Percentiles rank a stretch among this genome's conserved stretches.
These are phyloP conservation scores for Anthopleura xanthogrammica DNA, from an alignment of 92 coral and sea anemone genomes.

Conservation along the genomic window DNA sequence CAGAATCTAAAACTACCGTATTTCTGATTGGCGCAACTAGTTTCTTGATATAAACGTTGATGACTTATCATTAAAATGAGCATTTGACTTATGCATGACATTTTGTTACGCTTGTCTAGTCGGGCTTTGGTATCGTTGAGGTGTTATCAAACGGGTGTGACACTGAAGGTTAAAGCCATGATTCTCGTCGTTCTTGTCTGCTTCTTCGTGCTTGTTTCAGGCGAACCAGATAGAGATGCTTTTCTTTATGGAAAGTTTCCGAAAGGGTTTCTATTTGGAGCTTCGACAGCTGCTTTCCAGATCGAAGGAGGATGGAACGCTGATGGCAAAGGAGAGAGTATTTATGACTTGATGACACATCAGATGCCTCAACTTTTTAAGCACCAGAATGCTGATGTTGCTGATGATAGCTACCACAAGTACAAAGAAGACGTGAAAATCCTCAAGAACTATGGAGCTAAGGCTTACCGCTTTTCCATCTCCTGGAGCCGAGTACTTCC, in stretches of 20 bases:
- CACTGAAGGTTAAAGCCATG: neutral
- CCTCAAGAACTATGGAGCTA: slow-evolving; percentile 66
- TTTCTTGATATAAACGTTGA: too few species aligned
- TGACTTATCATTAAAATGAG: too few species aligned
- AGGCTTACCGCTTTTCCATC: slow-evolving; percentile 70
- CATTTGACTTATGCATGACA: too few species aligned
- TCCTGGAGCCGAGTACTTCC: slow-evolving; percentile 85
- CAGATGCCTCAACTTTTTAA: slow-evolving; percentile 31
- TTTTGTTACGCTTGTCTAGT: neutral
- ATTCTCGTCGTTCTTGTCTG: neutral
- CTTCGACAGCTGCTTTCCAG: slow-evolving; percentile 72
- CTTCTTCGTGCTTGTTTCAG: neutral
- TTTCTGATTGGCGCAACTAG: too few species aligned
- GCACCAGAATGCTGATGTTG: slow-evolving; percentile 67
- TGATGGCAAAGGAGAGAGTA: slow-evolving; percentile 65
- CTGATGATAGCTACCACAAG: slow-evolving; percentile 82
- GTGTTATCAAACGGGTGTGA: neutral
- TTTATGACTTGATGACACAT: slow-evolving; percentile 62
- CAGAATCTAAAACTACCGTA: too few species aligned
- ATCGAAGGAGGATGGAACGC: slow-evolving; percentile 74
- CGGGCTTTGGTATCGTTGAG: neutral
- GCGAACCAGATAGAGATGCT: neutral
- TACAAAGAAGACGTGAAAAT: slow-evolving; percentile 67
- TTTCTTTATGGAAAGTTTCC: slow-evolving; percentile 59
- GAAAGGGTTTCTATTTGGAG: slow-evolving; percentile 59